phyloP scores from a whole-genome alignment of 2,888 invertebrate species.

The Nineta flava region DNA sequence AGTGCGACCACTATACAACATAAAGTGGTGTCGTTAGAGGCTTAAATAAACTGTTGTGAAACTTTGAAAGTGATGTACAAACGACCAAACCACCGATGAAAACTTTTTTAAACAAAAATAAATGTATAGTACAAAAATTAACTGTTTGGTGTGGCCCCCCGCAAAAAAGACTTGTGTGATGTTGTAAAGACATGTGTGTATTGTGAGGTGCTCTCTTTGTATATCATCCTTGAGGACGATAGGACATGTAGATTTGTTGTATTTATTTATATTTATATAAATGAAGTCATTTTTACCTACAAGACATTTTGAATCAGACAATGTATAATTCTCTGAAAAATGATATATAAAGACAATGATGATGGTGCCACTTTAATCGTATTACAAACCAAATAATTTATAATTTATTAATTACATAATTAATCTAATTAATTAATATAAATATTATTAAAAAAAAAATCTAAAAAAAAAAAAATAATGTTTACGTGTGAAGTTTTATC shows the following conservation, averaged over 20 bases:
- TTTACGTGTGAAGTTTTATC: conserved; percentile 8
- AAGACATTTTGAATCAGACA: not conserved
- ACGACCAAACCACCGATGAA: conserved; percentile 4
- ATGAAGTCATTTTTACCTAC: not conserved
- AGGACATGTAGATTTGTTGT: not conserved
- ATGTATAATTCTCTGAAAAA: too few species aligned
- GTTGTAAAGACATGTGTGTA: not conserved
- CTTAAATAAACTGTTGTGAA: conserved; percentile 20
- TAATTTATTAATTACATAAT: conserved; percentile 19
- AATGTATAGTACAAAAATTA: conserved; percentile 2
- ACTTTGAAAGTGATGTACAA: not conserved
- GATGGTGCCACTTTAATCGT: conserved; percentile 29
- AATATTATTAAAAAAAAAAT: conserved; percentile 1
- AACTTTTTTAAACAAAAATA: not conserved
- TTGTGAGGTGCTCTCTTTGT: not conserved
- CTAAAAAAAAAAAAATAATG: conserved; percentile 2
- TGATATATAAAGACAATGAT: too few species aligned
- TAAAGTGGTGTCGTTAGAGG: conserved; percentile 29
- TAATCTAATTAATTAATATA: conserved; percentile 2
- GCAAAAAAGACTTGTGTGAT: not conserved
- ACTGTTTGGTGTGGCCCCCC: not conserved
- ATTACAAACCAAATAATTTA: conserved; percentile 33
- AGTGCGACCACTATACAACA: conserved; percentile 21
- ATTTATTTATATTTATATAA: conserved; percentile 4
- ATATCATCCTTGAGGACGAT: too few species aligned